phyloP scores from a whole-genome alignment of 2,113 vertebrate species.

The Vimba vimba region DNA sequence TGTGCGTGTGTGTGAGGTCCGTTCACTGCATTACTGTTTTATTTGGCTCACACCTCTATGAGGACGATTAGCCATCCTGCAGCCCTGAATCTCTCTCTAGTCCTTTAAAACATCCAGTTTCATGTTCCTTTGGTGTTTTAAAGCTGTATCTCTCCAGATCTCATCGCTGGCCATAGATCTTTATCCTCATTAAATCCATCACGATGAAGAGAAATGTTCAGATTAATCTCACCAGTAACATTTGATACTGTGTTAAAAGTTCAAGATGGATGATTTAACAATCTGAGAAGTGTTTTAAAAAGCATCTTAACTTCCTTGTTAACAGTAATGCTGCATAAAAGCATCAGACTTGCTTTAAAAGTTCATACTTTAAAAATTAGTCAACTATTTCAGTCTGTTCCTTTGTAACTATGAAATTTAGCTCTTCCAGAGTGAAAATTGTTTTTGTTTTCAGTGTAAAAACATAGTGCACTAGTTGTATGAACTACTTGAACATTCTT shows the following conservation, averaged over 20 bases:
- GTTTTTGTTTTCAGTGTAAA: too few species aligned
- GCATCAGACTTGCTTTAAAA: background rate
- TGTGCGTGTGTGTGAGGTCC: background rate
- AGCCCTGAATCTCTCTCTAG: background rate
- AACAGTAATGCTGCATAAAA: background rate
- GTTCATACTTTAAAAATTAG: background rate
- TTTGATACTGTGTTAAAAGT: background rate
- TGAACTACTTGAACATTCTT: background rate
- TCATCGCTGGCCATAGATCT: background rate
- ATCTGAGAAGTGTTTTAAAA: conserved; percentile 5
- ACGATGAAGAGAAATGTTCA: background rate
- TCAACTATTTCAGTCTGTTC: too few species aligned
- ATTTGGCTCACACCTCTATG: background rate
- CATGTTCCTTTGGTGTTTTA: conserved; percentile 8
- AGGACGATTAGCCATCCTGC: background rate
- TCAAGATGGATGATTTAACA: background rate
- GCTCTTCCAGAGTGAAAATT: too few species aligned
- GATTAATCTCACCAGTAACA: background rate
- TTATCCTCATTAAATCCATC: background rate
- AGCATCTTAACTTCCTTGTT: background rate
- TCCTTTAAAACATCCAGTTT: conserved; percentile 17
- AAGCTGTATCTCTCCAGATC: background rate
- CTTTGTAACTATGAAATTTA: too few species aligned
- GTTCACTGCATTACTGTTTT: background rate
- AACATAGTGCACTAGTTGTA: background rate